A percentile compares a stretch with the other conserved stretches of the same genome.
Conservation (phyloP, 2,113 vertebrate genomes). For the Odocoileus virginianus region DNA sequence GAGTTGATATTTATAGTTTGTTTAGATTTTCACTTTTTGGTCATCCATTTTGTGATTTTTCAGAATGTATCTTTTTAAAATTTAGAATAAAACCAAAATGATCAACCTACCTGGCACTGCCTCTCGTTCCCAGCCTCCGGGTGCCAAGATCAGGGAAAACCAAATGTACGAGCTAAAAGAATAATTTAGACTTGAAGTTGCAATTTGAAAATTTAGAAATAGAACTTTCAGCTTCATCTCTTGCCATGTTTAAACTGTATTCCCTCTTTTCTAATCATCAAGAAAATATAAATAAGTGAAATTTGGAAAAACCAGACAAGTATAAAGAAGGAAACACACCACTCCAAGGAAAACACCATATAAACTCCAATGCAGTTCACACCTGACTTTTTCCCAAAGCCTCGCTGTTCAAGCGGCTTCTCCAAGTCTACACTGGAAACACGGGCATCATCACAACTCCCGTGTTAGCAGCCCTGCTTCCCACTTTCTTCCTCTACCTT, state of each 20-base stretch:
- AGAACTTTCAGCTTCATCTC: background rate
- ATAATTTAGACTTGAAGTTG: background rate
- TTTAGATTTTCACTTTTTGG: background rate
- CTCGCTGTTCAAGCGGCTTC: rapidly evolving
- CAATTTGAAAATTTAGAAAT: background rate
- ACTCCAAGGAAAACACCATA: background rate
- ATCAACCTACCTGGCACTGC: conserved; percentile 73
- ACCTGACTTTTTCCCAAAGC: background rate
- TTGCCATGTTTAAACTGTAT: background rate
- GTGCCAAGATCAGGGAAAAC: conserved; percentile 76
- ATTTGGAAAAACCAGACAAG: background rate
- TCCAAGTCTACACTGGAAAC: background rate
- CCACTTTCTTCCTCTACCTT: background rate
- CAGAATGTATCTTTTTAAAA: background rate
- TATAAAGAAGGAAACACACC: background rate
- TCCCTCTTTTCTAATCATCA: background rate
- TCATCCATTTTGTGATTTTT: background rate
- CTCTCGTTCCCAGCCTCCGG: conserved; percentile 74
- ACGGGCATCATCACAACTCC: too few relatives aligned
- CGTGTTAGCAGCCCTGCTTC: background rate
- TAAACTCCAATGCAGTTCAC: background rate
- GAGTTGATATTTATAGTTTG: background rate
- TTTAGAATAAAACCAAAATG: conserved; percentile 28
- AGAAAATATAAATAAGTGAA: background rate
- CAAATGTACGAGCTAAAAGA: conserved; percentile 70